These are phyloP conservation scores for Lemur catta DNA, from an alignment of 2,797 vertebrate species.

Conservation along the genomic window DNA sequence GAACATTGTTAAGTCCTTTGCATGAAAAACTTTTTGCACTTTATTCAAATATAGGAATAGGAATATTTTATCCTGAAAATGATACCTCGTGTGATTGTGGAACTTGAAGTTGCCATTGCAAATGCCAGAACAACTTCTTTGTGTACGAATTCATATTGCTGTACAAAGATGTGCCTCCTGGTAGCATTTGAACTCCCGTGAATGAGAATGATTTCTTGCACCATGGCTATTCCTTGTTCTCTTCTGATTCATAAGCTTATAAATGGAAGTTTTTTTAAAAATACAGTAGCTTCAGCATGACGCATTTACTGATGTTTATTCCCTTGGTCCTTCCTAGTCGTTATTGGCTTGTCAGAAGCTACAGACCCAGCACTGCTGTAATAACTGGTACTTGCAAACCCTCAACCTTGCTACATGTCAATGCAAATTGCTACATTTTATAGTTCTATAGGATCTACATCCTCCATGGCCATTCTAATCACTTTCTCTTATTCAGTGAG, in stretches of 20 bases:
- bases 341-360: not conserved
- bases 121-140: fast-evolving
- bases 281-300: fast-evolving
- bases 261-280: fast-evolving
- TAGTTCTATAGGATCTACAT: fast-evolving
- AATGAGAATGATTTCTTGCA: fast-evolving
- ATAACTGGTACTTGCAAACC: fast-evolving
- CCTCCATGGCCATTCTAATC: fast-evolving
- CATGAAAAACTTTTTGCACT: not conserved
- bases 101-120: fast-evolving
- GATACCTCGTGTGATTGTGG: too few species aligned
- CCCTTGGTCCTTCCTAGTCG: not conserved
- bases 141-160: fast-evolving
- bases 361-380: fast-evolving
- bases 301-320: fast-evolving
- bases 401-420: not conserved
- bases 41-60: not conserved
- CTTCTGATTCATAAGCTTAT: too few species aligned
- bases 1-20: not conserved
- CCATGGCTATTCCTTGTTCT: fast-evolving
- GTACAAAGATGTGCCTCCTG: too few species aligned
- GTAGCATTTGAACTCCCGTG: fast-evolving
- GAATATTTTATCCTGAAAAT: not conserved
- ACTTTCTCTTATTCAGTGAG: not conserved
- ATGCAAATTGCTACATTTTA: not conserved